A percentile compares a stretch with the other conserved stretches of the same genome.
Conservation (phyloP, 2,797 vertebrate species). For the Eospalax fontanierii region DNA sequence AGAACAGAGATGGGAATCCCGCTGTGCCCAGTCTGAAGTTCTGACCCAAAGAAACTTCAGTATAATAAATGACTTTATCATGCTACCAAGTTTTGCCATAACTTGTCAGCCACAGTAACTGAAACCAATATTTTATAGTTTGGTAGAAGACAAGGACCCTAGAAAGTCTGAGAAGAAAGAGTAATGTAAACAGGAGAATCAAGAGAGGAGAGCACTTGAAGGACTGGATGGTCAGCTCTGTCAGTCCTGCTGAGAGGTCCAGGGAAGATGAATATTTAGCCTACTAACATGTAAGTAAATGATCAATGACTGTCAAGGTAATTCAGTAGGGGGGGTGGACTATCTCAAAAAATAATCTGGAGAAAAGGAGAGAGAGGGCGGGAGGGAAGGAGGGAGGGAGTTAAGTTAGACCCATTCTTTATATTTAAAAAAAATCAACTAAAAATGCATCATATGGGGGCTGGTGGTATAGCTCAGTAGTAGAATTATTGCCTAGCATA, state of each 20-base stretch:
- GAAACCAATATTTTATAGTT: constrained; percentile 57
- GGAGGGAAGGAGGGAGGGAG: background rate
- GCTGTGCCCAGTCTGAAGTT: constrained; percentile 33
- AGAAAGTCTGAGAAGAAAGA: constrained; percentile 42
- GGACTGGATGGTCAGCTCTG: background rate
- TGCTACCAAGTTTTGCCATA: constrained; percentile 1
- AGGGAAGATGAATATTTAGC: background rate
- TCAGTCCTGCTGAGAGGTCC: background rate
- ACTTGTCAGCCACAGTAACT: constrained; percentile 32
- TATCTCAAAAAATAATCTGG: background rate
- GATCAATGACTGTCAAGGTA: background rate
- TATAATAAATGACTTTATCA: constrained; percentile 62
- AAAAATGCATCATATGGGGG: background rate
- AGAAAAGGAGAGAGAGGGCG: background rate
- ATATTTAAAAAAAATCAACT: background rate
- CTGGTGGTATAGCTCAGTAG: too few relatives aligned
- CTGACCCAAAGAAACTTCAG: constrained; percentile 46
- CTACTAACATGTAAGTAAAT: constrained; percentile 8
- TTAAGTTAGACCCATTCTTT: background rate
- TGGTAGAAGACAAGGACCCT: constrained; percentile 1
- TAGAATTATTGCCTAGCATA: background rate
- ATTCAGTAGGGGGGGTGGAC: background rate
- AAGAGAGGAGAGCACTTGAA: constrained; percentile 6
- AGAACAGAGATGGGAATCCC: background rate
- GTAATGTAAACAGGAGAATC: constrained; percentile 32